Evolutionary conservation across 2,797 vertebrate genomes (phyloP), one percentile per base, ranked within the genome.

Genomic region (Tarsius wallacei): DNA sequence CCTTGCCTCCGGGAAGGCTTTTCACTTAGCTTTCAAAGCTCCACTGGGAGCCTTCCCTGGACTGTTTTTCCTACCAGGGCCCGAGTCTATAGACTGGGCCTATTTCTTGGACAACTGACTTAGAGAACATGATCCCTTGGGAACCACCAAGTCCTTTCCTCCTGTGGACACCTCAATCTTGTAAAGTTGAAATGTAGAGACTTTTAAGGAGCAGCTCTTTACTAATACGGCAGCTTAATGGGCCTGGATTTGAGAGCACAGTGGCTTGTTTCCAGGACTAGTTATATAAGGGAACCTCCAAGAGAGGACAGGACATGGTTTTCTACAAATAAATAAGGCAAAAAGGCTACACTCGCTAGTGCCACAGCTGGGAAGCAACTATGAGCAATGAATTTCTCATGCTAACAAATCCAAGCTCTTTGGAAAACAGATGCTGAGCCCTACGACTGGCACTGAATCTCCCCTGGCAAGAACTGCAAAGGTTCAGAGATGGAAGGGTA

Each of bases 381-480:
- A 97, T 97, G 97, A 98, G 98, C 98, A 98, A 98, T 98, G 97
- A 95, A 97, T 98, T 98, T 98, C 98, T 98, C 98, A 98, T 98
- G 98, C 98, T 98, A 98, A 98, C 98, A 98, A 98, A 98, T 98
- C 98, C 97, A 98, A 97, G 90, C 97, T 96, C 98, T 98, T 98
- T 97, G 98, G 98, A 98, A 99, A 99, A 99, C 99, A 99, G 98
- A 99, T 98, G 98, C 98, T 98, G 98, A 98, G 93, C 91, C 93
- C 91, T 94, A 96, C 98, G 98, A 98, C 98, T 99, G 99, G 99
- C 99, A 98, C 97, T 1, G 97, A 96, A 96, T 98, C 16, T 12
- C 92, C 98, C 87, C 97, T 99, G 98, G 98, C 98, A 98, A 97
- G 92, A 97, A 83, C 97, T 88, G 97, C 96, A 97, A 97, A 97